A percentile compares a stretch with the other conserved stretches of the same genome.
phyloP scores from a whole-genome alignment of 2,888 invertebrate genomes.

The Lacanobia wlatinum region DNA sequence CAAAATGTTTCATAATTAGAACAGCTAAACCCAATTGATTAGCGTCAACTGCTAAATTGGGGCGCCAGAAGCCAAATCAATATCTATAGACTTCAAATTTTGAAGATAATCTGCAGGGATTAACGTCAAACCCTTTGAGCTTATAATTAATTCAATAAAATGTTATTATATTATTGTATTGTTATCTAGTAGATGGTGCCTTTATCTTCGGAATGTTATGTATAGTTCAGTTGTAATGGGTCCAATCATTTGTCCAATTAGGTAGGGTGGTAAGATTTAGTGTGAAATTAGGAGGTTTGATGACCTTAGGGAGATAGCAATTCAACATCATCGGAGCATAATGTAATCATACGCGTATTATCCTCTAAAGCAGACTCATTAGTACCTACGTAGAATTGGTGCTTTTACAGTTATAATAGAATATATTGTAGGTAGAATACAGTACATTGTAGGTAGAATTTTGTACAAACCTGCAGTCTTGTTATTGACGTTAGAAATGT shows the following conservation, averaged over 20 bases:
- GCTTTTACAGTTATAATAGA: background rate
- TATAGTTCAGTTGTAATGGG: constrained; percentile 17
- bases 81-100: constrained; percentile 34
- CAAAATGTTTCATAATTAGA: constrained; percentile 24
- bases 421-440: background rate
- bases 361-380: background rate
- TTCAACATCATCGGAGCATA: constrained; percentile 1
- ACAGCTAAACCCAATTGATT: constrained; percentile 18
- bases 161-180: background rate
- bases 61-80: constrained; percentile 33
- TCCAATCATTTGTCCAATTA: constrained; percentile 30
- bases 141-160: constrained; percentile 28
- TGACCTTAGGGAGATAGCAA: constrained; percentile 8
- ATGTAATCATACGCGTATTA: constrained; percentile 12
- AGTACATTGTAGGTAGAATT: no score
- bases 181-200: constrained; percentile 14
- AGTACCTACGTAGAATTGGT: background rate
- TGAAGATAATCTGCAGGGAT: constrained; percentile 30
- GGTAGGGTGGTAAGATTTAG: constrained; percentile 9
- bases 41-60: constrained; percentile 22
- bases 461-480: background rate
- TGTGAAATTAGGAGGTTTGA: constrained; percentile 24
- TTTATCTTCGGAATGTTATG: constrained; percentile 1
- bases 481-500: constrained; percentile 15
- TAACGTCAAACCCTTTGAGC: constrained; percentile 9